phyloP scores from a whole-genome alignment of 2,797 vertebrate species.

The Spatula versicolor region DNA sequence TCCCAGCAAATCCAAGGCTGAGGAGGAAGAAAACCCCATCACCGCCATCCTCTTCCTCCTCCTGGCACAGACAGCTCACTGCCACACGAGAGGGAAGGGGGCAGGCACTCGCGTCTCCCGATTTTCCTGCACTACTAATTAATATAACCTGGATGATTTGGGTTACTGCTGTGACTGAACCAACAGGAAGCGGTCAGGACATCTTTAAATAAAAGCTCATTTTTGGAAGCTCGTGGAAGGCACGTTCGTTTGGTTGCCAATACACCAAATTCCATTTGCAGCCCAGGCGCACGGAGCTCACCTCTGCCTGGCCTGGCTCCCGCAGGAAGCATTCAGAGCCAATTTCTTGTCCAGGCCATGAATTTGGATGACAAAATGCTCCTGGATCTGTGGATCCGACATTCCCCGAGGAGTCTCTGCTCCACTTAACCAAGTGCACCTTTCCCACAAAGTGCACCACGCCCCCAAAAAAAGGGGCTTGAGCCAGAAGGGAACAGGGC shows the following conservation, averaged over 20 bases:
- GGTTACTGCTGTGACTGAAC: neutral
- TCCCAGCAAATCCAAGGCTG: neutral
- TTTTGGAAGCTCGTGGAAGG: neutral
- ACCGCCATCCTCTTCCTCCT: neutral
- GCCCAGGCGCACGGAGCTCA: neutral
- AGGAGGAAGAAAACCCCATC: neutral
- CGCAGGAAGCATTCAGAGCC: neutral
- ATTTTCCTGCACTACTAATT: neutral
- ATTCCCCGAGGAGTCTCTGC: neutral
- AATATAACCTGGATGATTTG: neutral
- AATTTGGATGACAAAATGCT: rapidly evolving
- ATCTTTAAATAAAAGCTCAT: neutral
- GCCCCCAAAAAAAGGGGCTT: rapidly evolving
- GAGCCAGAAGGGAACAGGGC: neutral
- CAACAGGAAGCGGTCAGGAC: neutral
- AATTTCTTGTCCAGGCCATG: neutral
- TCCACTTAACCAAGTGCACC: rapidly evolving
- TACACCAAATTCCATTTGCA: rapidly evolving
- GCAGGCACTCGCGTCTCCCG: rapidly evolving
- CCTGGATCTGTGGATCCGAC: neutral
- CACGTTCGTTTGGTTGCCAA: neutral
- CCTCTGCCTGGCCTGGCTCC: neutral
- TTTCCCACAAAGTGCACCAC: neutral
- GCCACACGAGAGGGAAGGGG: neutral
- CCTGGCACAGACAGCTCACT: rapidly evolving